These are phyloP conservation scores for Dicyrtoma fusca DNA, from an alignment of 2,888 invertebrate genomes.

Conservation along the genomic window DNA sequence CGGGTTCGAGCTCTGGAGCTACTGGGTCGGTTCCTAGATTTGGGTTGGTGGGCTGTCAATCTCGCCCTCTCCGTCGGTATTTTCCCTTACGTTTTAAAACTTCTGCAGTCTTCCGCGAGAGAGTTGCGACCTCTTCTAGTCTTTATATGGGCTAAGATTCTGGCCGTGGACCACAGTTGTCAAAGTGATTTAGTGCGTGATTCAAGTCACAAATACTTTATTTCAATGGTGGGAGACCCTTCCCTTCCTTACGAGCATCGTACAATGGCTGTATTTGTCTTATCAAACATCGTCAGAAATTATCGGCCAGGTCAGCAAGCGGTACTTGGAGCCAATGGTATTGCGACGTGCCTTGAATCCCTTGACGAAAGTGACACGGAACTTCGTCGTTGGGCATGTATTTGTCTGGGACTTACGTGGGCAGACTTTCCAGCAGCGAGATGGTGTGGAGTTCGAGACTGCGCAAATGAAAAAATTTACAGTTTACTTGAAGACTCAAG, in stretches of 20 bases:
- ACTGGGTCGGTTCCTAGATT: constrained; percentile 88
- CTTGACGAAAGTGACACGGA: constrained; percentile 51
- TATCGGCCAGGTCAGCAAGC: constrained; percentile 88
- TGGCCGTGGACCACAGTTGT: constrained; percentile 93
- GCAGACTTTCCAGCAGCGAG: constrained; percentile 82
- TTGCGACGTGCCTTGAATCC: constrained; percentile 84
- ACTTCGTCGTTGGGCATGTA: constrained; percentile 84
- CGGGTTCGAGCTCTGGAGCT: constrained; percentile 91
- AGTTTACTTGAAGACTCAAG: constrained; percentile 76
- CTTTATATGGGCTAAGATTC: constrained; percentile 98
- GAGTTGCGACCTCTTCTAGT: constrained; percentile 91
- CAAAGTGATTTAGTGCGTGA: constrained; percentile 94
- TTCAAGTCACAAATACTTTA: constrained; percentile 90
- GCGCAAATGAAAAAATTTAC: constrained; percentile 94
- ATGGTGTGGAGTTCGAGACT: constrained; percentile 94
- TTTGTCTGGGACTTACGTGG: constrained; percentile 90
- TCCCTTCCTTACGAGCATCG: constrained; percentile 83
- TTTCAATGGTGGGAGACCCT: constrained; percentile 86
- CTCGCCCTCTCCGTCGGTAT: constrained; percentile 95
- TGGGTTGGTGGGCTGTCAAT: constrained; percentile 95
- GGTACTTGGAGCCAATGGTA: constrained; percentile 83
- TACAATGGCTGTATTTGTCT: constrained; percentile 91
- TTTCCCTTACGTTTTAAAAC: constrained; percentile 96
- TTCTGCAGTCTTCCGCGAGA: constrained; percentile 90
- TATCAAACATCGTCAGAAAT: constrained; percentile 90